Base-by-base conservation (phyloP, 2,797 vertebrate genomes). In the Notolepis coatsorum region DNA sequence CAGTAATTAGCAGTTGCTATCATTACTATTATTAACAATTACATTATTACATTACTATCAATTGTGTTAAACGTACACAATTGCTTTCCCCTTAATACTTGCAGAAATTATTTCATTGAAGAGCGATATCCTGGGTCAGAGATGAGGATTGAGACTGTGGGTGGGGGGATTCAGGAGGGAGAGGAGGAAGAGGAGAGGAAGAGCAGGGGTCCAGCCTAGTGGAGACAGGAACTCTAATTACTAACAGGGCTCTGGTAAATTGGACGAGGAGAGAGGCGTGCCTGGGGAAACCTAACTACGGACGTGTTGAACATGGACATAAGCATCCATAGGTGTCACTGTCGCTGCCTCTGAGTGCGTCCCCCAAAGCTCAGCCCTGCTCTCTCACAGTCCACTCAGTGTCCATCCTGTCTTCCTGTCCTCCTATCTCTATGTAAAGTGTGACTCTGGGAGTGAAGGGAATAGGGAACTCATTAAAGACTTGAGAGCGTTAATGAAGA, bases 11-110 rank as follows among this genome's bases (percentile, higher is more conserved):
- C 91, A 92, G 94, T 96, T 96, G n/a, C n/a, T n/a, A n/a, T n/a
- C n/a, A n/a, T n/a, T n/a, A n/a, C n/a, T n/a, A n/a, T n/a, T n/a
- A n/a, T n/a, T n/a, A n/a, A n/a, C n/a, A n/a, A n/a, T n/a, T n/a
- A n/a, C n/a, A n/a, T n/a, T n/a, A n/a, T n/a, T n/a, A n/a, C n/a
- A n/a, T n/a, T n/a, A n/a, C n/a, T n/a, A n/a, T n/a, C n/a, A n/a
- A n/a, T n/a, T n/a, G n/a, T 95, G 94, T 94, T 95, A 95, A 95
- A 95, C 94, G 95, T 95, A 92, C 93, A 93, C 92, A 92, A 95
- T 95, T 95, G 92, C 95, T 93, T 95, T 95, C 90, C 91, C 93
- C 93, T 95, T 93, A 94, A 92, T 93, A 88, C 92, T 94, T 93
- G 91, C 90, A 92, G 90, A 92, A 89, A 92, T 86, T 83, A 90